These are phyloP conservation scores for Rhopilema esculentum DNA, from an alignment of 30 jellyfish, hydroid and myxozoan genomes.

Conservation along the genomic window DNA sequence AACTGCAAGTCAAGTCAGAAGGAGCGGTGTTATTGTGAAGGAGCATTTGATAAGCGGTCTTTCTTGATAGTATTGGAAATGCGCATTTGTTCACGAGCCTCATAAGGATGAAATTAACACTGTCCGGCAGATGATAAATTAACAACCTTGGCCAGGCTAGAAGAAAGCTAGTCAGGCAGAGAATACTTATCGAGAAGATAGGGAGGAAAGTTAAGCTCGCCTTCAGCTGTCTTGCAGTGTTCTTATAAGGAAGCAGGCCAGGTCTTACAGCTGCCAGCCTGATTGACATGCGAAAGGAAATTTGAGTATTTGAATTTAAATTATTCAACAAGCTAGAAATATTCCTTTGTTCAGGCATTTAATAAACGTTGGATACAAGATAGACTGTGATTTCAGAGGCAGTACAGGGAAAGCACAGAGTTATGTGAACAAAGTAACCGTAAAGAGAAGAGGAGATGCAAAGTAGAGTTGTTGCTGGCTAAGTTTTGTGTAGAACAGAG, in stretches of 20 bases:
- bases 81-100: background rate
- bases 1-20: no score
- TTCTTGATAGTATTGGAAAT: background rate
- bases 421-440: slow-evolving; percentile 4
- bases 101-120: background rate
- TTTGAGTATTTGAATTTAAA: slow-evolving; percentile 17
- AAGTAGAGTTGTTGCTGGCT: background rate
- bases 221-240: slow-evolving; percentile 13
- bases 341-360: slow-evolving; percentile 52
- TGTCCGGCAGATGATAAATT: background rate
- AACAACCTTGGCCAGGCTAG: background rate
- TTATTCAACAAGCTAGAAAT: slow-evolving; percentile 43
- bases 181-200: background rate
- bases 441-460: slow-evolving; percentile 1
- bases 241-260: slow-evolving; percentile 16
- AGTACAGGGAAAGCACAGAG: slow-evolving; percentile 12
- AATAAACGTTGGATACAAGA: slow-evolving; percentile 56
- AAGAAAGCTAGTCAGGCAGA: background rate
- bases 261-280: slow-evolving; percentile 56
- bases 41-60: background rate
- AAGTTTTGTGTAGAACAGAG: background rate
- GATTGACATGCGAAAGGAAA: slow-evolving; percentile 49
- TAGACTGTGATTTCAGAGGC: slow-evolving; percentile 51
- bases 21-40: background rate
- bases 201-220: background rate